Conservation (phyloP, 2,113 vertebrate species). For the Aegithalos caudatus region DNA sequence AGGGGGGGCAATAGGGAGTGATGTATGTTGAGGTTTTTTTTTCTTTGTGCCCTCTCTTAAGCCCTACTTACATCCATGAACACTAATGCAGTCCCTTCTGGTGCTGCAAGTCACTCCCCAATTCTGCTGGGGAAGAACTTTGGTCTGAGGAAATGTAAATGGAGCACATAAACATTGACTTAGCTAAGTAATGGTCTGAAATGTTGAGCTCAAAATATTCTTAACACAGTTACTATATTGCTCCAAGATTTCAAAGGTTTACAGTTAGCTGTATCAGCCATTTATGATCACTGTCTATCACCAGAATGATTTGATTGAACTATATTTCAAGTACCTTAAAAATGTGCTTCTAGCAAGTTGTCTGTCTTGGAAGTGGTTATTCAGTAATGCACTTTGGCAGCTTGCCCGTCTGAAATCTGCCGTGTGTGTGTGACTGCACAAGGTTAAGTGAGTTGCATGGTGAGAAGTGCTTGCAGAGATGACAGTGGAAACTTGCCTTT, state of each 20-base stretch:
- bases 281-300: not conserved
- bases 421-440: not conserved
- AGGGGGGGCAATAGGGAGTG: fast-evolving
- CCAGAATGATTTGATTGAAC: not conserved
- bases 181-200: not conserved
- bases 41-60: not conserved
- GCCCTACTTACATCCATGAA: not conserved
- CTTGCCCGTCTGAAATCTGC: not conserved
- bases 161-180: not conserved
- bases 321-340: not conserved
- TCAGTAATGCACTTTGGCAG: not conserved
- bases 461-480: conserved; percentile 1
- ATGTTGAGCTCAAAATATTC: not conserved
- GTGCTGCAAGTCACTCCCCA: not conserved
- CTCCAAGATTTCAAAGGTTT: not conserved
- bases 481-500: conserved; percentile 35
- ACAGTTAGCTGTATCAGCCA: not conserved
- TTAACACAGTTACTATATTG: not conserved
- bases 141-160: not conserved
- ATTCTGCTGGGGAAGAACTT: not conserved
- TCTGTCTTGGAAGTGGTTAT: not conserved
- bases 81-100: not conserved
- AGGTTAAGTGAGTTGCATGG: not conserved
- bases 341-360: not conserved
- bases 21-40: not conserved